Conservation (phyloP, 2,797 vertebrate species). For the Stomatorhinus walkeri region DNA sequence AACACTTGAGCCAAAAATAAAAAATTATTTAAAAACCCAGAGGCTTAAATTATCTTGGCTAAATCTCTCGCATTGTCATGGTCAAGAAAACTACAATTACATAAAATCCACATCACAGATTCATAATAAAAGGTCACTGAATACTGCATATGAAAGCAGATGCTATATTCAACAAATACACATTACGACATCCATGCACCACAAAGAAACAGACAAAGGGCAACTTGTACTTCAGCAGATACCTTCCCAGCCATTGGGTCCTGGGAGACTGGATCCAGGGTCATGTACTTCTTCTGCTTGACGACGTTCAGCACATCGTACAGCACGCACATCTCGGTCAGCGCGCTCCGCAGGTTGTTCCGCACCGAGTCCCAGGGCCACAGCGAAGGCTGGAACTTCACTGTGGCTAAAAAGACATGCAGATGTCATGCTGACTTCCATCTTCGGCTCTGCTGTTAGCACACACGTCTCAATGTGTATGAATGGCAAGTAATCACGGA, state of each 20-base stretch:
- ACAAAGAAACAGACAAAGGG: background rate
- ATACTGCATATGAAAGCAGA: background rate
- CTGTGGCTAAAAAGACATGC: constrained; percentile 57
- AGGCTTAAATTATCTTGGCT: background rate
- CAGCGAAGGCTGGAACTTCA: constrained; percentile 92
- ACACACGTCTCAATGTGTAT: background rate
- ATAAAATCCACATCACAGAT: background rate
- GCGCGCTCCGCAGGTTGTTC: constrained; percentile 80
- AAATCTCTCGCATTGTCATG: background rate
- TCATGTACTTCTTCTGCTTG: constrained; percentile 97
- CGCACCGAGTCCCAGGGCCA: constrained; percentile 98
- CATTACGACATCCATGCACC: background rate
- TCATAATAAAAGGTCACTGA: background rate
- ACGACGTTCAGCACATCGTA: constrained; percentile 91
- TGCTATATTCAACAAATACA: background rate
- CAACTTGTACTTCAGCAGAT: background rate
- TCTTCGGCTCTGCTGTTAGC: too few species aligned
- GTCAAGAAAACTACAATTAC: background rate
- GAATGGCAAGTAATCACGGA: background rate
- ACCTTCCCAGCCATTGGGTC: constrained; percentile 65
- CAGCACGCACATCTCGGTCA: constrained; percentile 95
- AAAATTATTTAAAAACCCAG: background rate
- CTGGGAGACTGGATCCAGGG: constrained; percentile 87
- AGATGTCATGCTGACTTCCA: background rate
- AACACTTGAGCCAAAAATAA: background rate